Evolutionary conservation across 2,888 invertebrate species (phyloP).

Genomic region (Notocelia uddmanniana): DNA sequence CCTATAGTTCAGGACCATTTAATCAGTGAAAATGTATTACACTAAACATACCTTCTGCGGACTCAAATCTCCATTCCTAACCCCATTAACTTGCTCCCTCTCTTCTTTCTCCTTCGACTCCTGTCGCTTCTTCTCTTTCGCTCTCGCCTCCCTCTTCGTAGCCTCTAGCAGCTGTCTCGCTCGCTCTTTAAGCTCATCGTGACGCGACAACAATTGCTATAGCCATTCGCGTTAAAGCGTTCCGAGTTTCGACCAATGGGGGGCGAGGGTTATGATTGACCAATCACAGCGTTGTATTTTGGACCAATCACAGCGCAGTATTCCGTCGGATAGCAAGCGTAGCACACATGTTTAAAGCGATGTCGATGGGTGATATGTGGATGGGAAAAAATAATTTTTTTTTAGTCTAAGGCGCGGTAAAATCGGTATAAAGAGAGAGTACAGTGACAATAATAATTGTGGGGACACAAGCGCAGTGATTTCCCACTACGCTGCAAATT

Average conservation of each 20-base stretch:
- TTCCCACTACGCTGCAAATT: no score
- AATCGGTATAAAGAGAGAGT: conserved; percentile 23
- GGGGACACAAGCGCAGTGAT: no score
- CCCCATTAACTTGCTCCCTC: conserved; percentile 84
- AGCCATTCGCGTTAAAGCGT: conserved; percentile 60
- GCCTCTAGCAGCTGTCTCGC: conserved; percentile 94
- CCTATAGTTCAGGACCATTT: no score
- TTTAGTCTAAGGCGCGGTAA: conserved; percentile 38
- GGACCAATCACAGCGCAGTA: conserved; percentile 20
- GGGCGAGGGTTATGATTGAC: conserved; percentile 44
- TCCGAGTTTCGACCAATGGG: conserved; percentile 46
- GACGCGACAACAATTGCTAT: conserved; percentile 91
- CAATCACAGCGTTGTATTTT: conserved; percentile 56
- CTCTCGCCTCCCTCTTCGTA: conserved; percentile 88
- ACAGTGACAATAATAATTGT: neutral
- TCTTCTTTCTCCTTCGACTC: conserved; percentile 82
- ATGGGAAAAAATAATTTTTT: conserved; percentile 62
- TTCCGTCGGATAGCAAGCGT: conserved; percentile 52
- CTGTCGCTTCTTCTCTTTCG: conserved; percentile 70
- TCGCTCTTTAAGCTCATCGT: conserved; percentile 94
- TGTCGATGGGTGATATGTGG: conserved; percentile 55
- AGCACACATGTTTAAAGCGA: conserved; percentile 57
- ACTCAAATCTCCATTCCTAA: conserved; percentile 73
- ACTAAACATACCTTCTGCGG: conserved; percentile 71
- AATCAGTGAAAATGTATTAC: no score